Evolutionary conservation across 2,113 vertebrate species (phyloP).

Genomic region (Pogonocichla stellata): DNA sequence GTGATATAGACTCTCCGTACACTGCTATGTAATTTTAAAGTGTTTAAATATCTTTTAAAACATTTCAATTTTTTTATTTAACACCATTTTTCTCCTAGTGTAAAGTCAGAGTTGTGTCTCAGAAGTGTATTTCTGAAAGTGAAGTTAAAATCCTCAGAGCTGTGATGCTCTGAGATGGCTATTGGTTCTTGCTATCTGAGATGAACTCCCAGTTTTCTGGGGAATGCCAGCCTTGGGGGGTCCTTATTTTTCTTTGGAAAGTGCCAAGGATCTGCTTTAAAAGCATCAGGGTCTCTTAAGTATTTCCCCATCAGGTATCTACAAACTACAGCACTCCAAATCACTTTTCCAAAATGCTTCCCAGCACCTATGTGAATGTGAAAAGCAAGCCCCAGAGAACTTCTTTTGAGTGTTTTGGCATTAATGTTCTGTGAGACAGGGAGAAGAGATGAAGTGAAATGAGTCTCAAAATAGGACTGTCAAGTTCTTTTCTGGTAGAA

Average conservation of each 20-base stretch:
- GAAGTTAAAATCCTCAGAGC: background rate
- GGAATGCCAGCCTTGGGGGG: background rate
- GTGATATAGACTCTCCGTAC: background rate
- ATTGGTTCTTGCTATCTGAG: background rate
- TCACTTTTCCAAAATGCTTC: conserved; percentile 1
- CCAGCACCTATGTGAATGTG: background rate
- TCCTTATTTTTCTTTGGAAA: background rate
- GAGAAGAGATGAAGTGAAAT: conserved; percentile 45
- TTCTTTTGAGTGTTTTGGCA: conserved; percentile 40
- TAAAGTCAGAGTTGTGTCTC: background rate
- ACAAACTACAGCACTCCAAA: background rate
- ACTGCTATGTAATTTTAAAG: background rate
- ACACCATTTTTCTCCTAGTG: background rate
- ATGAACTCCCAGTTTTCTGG: background rate
- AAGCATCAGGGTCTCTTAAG: background rate
- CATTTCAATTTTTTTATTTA: background rate
- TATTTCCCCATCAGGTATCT: background rate
- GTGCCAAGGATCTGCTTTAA: background rate
- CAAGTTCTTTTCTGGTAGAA: conserved; percentile 61
- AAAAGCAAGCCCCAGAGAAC: conserved; percentile 10
- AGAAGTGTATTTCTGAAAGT: background rate
- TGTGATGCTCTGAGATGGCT: background rate
- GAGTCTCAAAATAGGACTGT: conserved; percentile 65
- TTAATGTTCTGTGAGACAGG: conserved; percentile 45
- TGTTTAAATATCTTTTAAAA: background rate